Evolutionary conservation across 2,113 vertebrate species (phyloP).

Genomic region (Podiceps cristatus): DNA sequence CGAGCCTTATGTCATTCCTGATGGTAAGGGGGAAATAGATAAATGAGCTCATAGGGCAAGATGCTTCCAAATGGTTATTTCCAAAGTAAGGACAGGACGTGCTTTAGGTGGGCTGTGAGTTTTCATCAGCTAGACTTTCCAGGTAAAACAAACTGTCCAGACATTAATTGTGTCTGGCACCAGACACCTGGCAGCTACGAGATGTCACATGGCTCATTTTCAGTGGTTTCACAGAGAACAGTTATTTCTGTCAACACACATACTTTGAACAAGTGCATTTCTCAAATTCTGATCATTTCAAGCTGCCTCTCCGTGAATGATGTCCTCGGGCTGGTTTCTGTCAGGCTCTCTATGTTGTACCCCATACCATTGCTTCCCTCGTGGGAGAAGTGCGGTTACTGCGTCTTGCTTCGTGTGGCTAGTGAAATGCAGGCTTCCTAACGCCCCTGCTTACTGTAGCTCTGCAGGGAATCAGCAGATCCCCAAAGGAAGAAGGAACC

Average conservation of each 20-base stretch:
- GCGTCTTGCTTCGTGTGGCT: neutral
- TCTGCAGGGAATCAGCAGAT: neutral
- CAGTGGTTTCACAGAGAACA: neutral
- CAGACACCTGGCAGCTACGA: neutral
- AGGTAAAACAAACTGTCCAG: constrained; percentile 22
- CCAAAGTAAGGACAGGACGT: neutral
- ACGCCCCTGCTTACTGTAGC: neutral
- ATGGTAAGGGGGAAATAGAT: neutral
- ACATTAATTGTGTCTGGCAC: neutral
- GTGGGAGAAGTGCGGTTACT: fast-evolving
- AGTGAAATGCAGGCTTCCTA: neutral
- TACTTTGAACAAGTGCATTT: neutral
- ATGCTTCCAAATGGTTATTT: neutral
- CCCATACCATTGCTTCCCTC: neutral
- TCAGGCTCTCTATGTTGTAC: neutral
- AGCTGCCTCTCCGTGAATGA: neutral
- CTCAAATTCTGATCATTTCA: neutral
- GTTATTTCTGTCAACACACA: neutral
- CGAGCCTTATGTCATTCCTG: neutral
- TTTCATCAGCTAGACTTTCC: neutral
- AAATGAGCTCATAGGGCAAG: neutral
- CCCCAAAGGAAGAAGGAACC: neutral
- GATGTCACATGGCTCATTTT: neutral
- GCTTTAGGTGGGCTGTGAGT: neutral
- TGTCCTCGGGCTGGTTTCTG: neutral